A percentile compares a stretch with the other conserved stretches of the same genome.
Evolutionary conservation across 2,113 vertebrate species (phyloP).

Genomic region (Cavia aperea): DNA sequence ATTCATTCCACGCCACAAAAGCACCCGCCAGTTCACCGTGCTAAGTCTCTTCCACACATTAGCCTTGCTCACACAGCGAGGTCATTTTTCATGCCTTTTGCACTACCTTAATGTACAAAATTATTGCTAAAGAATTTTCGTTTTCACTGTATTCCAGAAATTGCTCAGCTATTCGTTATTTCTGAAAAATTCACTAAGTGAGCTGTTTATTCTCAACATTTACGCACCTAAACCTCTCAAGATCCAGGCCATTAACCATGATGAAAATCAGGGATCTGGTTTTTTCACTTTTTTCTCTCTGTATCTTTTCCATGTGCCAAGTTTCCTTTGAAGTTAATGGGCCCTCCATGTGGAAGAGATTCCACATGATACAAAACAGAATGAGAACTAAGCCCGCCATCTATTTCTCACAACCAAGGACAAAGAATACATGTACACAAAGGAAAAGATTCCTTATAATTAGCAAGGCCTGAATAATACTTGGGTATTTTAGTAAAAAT

Average conservation of each 20-base stretch:
- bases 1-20: neutral
- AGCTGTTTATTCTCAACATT: conserved; percentile 59
- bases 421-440: neutral
- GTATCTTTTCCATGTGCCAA: conserved; percentile 63
- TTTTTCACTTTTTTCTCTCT: conserved; percentile 21
- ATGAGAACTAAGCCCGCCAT: conserved; percentile 11
- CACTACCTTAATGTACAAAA: neutral
- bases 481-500: conserved; percentile 18
- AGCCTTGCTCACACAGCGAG: neutral
- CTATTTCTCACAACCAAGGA: conserved; percentile 48
- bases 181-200: neutral
- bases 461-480: neutral
- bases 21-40: neutral
- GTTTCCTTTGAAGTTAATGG: conserved; percentile 64
- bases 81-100: neutral
- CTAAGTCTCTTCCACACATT: neutral
- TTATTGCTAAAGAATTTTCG: neutral
- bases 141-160: neutral
- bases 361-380: conserved; percentile 65
- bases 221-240: conserved; percentile 53
- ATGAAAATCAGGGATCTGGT: conserved; percentile 58
- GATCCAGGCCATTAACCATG: conserved; percentile 57
- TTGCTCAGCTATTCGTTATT: neutral
- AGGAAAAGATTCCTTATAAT: neutral
- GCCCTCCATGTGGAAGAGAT: conserved; percentile 67